These are phyloP conservation scores for Chromobotia macracanthus DNA, from an alignment of 2,797 vertebrate genomes.

Conservation along the genomic window DNA sequence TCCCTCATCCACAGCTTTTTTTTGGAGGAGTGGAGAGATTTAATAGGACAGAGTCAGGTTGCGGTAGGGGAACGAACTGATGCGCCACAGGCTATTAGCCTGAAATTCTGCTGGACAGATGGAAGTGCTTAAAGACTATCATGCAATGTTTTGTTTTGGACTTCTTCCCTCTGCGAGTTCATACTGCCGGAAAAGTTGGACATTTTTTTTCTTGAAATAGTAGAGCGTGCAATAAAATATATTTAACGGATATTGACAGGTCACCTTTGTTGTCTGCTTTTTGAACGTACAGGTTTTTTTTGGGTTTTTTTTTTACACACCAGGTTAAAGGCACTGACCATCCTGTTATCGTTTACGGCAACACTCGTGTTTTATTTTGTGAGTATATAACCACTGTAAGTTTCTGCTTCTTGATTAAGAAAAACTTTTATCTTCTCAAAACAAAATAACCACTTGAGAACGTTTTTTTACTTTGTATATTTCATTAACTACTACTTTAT, in stretches of 20 bases:
- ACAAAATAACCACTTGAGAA: too few species aligned
- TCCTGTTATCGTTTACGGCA: background rate
- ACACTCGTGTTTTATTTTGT: background rate
- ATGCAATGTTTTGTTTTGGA: conserved; percentile 81
- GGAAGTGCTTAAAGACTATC: conserved; percentile 97
- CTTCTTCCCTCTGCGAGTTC: conserved; percentile 69
- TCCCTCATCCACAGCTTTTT: conserved; percentile 66
- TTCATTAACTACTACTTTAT: too few species aligned
- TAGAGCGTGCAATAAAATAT: conserved; percentile 42
- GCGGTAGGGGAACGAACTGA: conserved; percentile 80
- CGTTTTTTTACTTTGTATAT: background rate
- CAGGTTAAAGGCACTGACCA: conserved; percentile 6
- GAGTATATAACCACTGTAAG: conserved; percentile 7
- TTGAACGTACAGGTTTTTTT: background rate
- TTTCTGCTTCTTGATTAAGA: background rate
- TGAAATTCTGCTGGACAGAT: conserved; percentile 94
- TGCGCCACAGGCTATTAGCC: conserved; percentile 93
- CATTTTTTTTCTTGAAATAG: conserved; percentile 64
- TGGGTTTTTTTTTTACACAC: conserved; percentile 2
- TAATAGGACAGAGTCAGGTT: conserved; percentile 95
- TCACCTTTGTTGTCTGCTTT: conserved; percentile 23
- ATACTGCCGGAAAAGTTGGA: conserved; percentile 57
- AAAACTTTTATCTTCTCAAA: background rate
- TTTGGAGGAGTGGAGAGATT: conserved; percentile 86
- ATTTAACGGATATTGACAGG: conserved; percentile 23